Evolutionary conservation across 2,888 invertebrate genomes (phyloP).

Genomic region (Ctenicera cuprea): DNA sequence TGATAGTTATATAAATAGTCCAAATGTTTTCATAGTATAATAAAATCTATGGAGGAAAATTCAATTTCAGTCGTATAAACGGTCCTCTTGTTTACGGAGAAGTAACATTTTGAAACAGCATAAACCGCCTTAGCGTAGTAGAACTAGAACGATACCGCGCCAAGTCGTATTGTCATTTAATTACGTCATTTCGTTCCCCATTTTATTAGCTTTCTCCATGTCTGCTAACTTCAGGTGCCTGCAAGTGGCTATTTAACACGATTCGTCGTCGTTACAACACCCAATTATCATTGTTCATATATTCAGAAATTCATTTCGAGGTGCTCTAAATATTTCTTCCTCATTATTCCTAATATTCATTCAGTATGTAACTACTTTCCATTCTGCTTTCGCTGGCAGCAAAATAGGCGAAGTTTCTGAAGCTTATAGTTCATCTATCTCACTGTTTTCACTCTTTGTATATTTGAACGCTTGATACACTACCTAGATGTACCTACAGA

Average conservation of each 20-base stretch:
- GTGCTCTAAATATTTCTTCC: not conserved
- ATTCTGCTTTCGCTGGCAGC: too few relatives aligned
- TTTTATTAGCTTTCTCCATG: slow-evolving; percentile 34
- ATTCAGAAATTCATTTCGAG: not conserved
- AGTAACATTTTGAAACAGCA: not conserved
- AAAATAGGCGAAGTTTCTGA: not conserved
- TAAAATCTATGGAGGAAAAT: slow-evolving; percentile 13
- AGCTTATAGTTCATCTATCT: too few relatives aligned
- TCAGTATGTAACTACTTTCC: not conserved
- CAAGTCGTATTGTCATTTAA: slow-evolving; percentile 27
- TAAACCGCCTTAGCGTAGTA: slow-evolving; percentile 21
- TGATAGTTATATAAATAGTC: slow-evolving; percentile 16
- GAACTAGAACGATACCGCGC: not conserved
- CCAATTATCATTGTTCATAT: slow-evolving; percentile 20
- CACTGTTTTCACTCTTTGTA: too few relatives aligned
- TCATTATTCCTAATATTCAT: not conserved
- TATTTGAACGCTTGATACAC: not conserved
- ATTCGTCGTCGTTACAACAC: slow-evolving; percentile 16
- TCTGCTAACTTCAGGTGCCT: slow-evolving; percentile 27
- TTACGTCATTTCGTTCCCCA: slow-evolving; percentile 26
- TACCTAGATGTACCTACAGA: not conserved
- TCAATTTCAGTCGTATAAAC: slow-evolving; percentile 1
- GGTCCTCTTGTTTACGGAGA: not conserved
- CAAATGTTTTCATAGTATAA: slow-evolving; percentile 14
- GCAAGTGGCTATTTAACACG: slow-evolving; percentile 28